A percentile compares a stretch with the other conserved stretches of the same genome.
Conservation (phyloP, 1,140 invertebrate genomes). For the Cyclina sinensis region DNA sequence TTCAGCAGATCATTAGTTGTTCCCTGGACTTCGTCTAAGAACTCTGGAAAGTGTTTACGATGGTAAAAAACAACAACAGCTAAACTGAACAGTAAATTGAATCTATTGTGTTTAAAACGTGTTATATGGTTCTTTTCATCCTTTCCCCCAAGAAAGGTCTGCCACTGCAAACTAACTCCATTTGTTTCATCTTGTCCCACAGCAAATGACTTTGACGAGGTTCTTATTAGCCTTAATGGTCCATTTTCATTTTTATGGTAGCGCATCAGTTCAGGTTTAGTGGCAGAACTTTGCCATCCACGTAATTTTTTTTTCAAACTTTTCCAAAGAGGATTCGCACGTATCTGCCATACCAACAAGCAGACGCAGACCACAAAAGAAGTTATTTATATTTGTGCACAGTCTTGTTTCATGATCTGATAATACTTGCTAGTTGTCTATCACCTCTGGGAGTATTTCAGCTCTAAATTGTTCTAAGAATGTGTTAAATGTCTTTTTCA, state of each 20-base stretch:
- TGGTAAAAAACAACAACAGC: conserved; percentile 44
- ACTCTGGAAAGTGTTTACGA: conserved; percentile 26
- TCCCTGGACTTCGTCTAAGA: conserved; percentile 35
- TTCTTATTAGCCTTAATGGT: conserved; percentile 53
- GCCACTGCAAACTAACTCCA: conserved; percentile 45
- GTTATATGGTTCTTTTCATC: conserved; percentile 38
- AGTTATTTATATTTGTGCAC: conserved; percentile 55
- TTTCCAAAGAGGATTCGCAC: conserved; percentile 23
- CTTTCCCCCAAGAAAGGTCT: conserved; percentile 28
- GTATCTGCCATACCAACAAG: conserved; percentile 63
- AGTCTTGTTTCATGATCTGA: too few species aligned
- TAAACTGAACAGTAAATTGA: conserved; percentile 65
- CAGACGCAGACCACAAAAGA: conserved; percentile 51
- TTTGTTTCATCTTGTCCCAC: conserved; percentile 67
- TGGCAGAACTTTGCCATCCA: conserved; percentile 37
- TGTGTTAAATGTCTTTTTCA: conserved; percentile 60
- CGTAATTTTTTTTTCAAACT: conserved; percentile 53
- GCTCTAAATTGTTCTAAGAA: conserved; percentile 62
- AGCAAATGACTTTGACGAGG: conserved; percentile 54
- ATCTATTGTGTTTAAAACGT: conserved; percentile 64
- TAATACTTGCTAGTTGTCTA: too few species aligned
- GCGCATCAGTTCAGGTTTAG: conserved; percentile 24
- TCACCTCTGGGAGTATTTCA: too few species aligned
- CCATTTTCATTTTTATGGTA: conserved; percentile 56
- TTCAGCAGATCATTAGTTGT: conserved; percentile 52